These are phyloP conservation scores for Holacanthella duospinosa DNA, from an alignment of 2,888 invertebrate genomes.

Conservation along the genomic window DNA sequence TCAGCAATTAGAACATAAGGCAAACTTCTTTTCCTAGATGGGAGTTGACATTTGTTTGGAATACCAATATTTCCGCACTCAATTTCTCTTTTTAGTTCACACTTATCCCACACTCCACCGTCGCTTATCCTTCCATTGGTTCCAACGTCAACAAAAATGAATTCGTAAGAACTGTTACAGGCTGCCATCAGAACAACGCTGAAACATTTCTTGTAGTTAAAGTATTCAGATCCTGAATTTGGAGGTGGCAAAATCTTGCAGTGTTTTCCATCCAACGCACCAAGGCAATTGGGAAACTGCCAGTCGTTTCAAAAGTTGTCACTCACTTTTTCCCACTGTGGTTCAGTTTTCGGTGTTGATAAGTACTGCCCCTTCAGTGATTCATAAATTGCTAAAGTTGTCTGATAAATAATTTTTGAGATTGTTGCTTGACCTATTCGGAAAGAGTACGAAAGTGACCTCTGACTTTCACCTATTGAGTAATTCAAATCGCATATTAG, in stretches of 20 bases:
- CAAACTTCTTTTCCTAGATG: neutral
- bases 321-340: neutral
- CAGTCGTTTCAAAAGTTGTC: conserved; percentile 12
- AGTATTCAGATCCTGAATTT: conserved; percentile 18
- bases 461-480: conserved; percentile 8
- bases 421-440: neutral
- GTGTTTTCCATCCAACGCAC: conserved; percentile 32
- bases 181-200: conserved; percentile 24
- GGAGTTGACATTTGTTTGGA: neutral
- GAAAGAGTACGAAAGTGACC: neutral
- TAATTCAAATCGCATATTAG: neutral
- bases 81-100: neutral
- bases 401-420: neutral
- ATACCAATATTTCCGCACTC: neutral
- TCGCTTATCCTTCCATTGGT: conserved; percentile 32
- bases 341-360: neutral
- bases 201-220: conserved; percentile 24
- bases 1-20: conserved; percentile 3
- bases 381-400: neutral
- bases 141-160: conserved; percentile 32
- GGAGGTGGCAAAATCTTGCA: conserved; percentile 15
- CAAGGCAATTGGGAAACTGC: conserved; percentile 22
- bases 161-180: conserved; percentile 29
- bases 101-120: conserved; percentile 17
- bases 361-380: neutral